These are phyloP conservation scores for Aurelia sp. DNA, from an alignment of 30 jellyfish, hydroid and myxozoan genomes.

Conservation along the genomic window DNA sequence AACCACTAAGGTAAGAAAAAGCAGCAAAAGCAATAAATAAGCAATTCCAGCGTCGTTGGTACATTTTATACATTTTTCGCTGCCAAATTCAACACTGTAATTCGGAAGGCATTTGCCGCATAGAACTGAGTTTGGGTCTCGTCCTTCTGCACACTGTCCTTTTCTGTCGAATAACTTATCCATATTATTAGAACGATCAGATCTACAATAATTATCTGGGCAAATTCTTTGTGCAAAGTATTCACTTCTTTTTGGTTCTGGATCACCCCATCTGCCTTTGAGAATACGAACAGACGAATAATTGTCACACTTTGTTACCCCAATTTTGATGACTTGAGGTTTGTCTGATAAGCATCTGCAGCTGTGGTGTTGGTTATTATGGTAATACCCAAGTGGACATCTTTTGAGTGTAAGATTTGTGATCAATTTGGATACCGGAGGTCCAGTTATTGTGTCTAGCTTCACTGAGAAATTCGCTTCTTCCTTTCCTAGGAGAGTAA, in stretches of 20 bases:
- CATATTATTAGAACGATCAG: not conserved
- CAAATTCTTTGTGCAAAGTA: slow-evolving; percentile 36
- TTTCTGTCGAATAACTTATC: slow-evolving; percentile 13
- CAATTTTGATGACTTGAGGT: slow-evolving; percentile 10
- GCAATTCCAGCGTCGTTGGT: slow-evolving; percentile 20
- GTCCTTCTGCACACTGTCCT: slow-evolving; percentile 60
- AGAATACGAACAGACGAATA: slow-evolving; percentile 43
- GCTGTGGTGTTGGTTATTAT: not conserved
- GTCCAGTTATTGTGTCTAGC: slow-evolving; percentile 73
- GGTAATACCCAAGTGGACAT: slow-evolving; percentile 81
- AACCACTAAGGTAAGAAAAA: slow-evolving; percentile 21
- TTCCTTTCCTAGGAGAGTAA: slow-evolving; percentile 55
- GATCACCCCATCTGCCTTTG: slow-evolving; percentile 79
- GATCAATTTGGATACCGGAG: slow-evolving; percentile 8
- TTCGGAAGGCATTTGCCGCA: slow-evolving; percentile 76
- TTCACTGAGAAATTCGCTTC: slow-evolving; percentile 5
- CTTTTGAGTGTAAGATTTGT: slow-evolving; percentile 8
- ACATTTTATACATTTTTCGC: slow-evolving; percentile 68
- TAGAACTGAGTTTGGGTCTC: slow-evolving; percentile 56
- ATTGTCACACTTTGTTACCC: slow-evolving; percentile 57
- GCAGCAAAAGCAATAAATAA: slow-evolving; percentile 31
- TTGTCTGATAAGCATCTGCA: slow-evolving; percentile 68
- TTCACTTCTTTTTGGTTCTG: slow-evolving; percentile 9
- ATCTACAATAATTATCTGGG: slow-evolving; percentile 46
- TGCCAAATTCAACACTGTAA: slow-evolving; percentile 69